Evolutionary conservation across 2,113 vertebrate species (phyloP).

Genomic region (Thalassarche chlororhynchos): DNA sequence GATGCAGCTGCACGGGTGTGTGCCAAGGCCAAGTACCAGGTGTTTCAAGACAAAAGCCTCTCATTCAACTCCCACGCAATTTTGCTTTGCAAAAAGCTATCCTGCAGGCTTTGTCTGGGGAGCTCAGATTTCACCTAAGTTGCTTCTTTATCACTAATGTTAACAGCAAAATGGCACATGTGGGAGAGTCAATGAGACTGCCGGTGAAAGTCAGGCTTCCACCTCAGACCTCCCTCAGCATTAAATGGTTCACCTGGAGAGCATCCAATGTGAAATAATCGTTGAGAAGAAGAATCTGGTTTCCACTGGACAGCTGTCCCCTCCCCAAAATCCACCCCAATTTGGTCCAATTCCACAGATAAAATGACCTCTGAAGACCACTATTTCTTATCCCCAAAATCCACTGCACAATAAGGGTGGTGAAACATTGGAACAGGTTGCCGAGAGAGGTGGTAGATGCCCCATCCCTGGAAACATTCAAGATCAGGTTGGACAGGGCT

Average conservation of each 20-base stretch:
- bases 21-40: neutral
- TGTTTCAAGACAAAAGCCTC: neutral
- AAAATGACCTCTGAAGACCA: neutral
- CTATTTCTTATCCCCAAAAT: neutral
- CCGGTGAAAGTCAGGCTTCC: neutral
- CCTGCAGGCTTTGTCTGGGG: neutral
- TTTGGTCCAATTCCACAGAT: neutral
- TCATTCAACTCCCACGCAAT: neutral
- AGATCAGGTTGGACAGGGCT: no score
- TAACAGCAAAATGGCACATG: neutral
- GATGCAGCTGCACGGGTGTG: neutral
- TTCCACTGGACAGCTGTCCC: neutral
- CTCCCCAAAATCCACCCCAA: neutral
- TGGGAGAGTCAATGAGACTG: neutral
- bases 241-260: neutral
- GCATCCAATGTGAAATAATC: neutral
- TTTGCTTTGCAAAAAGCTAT: neutral
- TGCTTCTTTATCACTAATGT: neutral
- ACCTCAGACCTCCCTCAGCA: neutral
- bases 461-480: no score
- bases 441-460: no score
- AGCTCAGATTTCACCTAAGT: neutral
- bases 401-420: no score
- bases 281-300: neutral
- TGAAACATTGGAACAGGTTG: no score